Evolutionary conservation across 2,797 vertebrate genomes (phyloP).

Genomic region (Gallinago nigripennis): DNA sequence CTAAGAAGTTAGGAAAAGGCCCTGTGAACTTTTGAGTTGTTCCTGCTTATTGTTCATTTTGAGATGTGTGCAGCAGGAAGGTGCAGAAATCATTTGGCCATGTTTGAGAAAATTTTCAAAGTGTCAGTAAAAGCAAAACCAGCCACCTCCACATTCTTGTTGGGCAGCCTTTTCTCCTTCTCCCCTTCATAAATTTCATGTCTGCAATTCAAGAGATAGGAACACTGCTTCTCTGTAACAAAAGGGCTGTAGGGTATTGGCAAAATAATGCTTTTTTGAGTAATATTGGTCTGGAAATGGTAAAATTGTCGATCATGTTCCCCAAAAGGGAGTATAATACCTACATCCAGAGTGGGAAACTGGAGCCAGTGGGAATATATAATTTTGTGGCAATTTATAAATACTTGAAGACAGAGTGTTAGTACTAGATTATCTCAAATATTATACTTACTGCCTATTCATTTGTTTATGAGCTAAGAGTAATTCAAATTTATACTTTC

Average conservation of each 20-base stretch:
- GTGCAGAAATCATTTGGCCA: neutral
- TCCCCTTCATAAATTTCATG: fast-evolving
- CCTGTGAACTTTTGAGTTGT: neutral
- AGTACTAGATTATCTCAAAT: neutral
- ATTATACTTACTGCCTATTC: neutral
- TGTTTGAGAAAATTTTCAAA: fast-evolving
- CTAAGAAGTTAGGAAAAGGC: neutral
- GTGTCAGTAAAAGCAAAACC: neutral
- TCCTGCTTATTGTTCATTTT: neutral
- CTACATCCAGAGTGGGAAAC: neutral
- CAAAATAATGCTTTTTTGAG: fast-evolving
- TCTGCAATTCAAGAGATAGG: neutral
- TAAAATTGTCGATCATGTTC: neutral
- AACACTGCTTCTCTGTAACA: neutral
- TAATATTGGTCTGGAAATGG: neutral
- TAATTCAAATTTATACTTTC: neutral
- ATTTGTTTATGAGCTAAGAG: neutral
- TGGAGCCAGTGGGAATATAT: neutral
- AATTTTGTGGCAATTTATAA: neutral
- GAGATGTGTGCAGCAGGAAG: neutral
- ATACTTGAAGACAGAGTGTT: neutral
- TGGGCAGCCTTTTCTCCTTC: neutral
- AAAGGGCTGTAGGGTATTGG: neutral
- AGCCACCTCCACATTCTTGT: fast-evolving
- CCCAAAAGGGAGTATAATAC: fast-evolving